Evolutionary conservation across 2,797 vertebrate species (phyloP), one percentile per base, ranked within the genome.

Genomic region (Protosalanx chinensis): DNA sequence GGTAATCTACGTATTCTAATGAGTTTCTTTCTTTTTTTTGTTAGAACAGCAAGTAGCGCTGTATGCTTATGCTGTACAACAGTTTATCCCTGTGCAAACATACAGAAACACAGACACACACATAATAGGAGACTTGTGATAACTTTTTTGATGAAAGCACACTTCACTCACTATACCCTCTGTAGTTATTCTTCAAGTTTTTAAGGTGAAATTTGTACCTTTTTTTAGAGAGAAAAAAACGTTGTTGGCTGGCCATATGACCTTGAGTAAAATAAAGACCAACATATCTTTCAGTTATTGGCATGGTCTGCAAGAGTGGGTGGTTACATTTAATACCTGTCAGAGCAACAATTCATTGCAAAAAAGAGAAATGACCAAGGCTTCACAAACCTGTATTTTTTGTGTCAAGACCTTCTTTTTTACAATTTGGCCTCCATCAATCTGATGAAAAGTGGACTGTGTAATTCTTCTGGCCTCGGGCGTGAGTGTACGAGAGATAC

Each of bases 1-100:
- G 70, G 68, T 81, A 73, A 82, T 85, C 76, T 80, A 82, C 69
- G 74, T 61, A 71, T 75, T 82, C 78, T 85, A 82, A 85, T 85
- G 79, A 83, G 78, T 64, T 69, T 64, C 71, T 76, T 75, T 76
- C 72, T 70, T 79, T 65, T 65, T 41, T 46, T 46, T 46, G 37
- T 46, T 46, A 46, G 13, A 46, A 46, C 41, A 13, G 10, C 8
- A 46, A 46, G 13, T 46, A 46, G 12, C 10, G 41, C 41, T 46
- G 41, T 3, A 46, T 46, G 41, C 7, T 46, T 8, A 8, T 46
- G 2, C 41, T 46, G 41, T 12, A 46, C 10, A 46, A 46, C 10
- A 13, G 41, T 35, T 35, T 35, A 35, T 35, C 41, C 41, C 41
- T 46, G 41, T 46, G 41, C 7, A 46, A 46, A 46, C 41, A 12